phyloP scores from a whole-genome alignment of 2,113 vertebrate genomes.

The Calidris pygmaea region DNA sequence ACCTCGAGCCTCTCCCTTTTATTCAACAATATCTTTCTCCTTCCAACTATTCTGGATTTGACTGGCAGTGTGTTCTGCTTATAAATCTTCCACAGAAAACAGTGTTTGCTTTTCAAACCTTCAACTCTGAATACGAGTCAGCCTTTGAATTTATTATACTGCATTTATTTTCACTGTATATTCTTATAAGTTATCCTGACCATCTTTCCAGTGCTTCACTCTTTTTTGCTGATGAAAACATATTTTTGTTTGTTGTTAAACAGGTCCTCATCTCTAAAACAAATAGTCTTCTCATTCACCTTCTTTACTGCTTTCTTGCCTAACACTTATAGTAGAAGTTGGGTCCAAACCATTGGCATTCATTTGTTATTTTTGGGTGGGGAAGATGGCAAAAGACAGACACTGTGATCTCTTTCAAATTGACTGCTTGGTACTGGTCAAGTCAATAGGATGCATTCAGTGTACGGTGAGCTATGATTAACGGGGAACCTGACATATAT shows the following conservation, averaged over 20 bases:
- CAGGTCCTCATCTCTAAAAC: neutral
- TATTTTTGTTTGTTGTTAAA: neutral
- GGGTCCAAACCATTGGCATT: neutral
- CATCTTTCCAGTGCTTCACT: neutral
- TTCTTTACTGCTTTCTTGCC: neutral
- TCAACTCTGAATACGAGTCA: conserved; percentile 6
- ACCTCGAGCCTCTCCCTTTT: conserved; percentile 7
- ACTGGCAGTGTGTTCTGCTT: conserved; percentile 34
- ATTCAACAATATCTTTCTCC: conserved; percentile 35
- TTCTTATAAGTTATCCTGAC: neutral
- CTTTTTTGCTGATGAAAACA: neutral
- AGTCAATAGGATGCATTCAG: neutral
- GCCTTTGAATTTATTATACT: neutral
- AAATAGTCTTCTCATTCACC: neutral
- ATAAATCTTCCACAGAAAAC: conserved; percentile 53
- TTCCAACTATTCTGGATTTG: conserved; percentile 44
- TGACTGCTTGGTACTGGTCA: neutral
- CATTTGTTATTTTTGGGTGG: neutral
- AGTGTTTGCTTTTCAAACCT: conserved; percentile 38
- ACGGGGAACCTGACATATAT: conserved; percentile 23
- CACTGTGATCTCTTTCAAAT: neutral
- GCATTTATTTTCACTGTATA: conserved; percentile 9
- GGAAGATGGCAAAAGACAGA: neutral
- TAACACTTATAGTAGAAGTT: neutral
- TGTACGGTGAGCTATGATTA: conserved; percentile 19